phyloP scores from a whole-genome alignment of 2,113 vertebrate genomes.

The Tyrannus savana region DNA sequence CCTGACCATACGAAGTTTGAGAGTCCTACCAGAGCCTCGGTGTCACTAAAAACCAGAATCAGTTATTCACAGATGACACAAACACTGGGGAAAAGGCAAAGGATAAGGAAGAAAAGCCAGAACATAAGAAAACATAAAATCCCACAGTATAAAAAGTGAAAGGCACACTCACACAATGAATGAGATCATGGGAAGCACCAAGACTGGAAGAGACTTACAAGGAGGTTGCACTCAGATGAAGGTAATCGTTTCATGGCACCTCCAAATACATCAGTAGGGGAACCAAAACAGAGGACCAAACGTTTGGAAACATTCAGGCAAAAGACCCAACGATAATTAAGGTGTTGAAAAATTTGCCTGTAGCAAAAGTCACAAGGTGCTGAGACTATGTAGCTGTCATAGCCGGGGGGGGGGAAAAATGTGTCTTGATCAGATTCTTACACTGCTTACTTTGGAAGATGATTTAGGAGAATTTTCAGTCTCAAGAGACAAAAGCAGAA shows the following conservation, averaged over 20 bases:
- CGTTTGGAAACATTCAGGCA: neutral
- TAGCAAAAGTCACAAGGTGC: neutral
- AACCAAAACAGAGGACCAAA: neutral
- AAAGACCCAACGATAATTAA: neutral
- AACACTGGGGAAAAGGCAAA: neutral
- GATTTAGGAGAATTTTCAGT: neutral
- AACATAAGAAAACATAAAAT: neutral
- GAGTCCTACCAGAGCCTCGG: neutral
- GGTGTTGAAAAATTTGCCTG: neutral
- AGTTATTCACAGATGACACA: neutral
- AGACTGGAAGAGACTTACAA: neutral
- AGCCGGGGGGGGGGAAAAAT: neutral
- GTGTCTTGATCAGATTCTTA: neutral
- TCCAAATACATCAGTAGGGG: neutral
- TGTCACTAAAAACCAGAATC: neutral
- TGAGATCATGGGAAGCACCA: neutral
- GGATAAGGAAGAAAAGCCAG: neutral
- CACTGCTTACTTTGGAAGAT: neutral
- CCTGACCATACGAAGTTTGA: neutral
- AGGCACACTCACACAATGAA: neutral
- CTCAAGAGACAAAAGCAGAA: neutral
- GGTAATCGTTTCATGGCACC: neutral
- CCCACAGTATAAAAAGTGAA: neutral
- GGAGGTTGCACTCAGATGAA: neutral
- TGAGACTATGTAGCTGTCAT: neutral